Base-by-base conservation (phyloP, 2,113 vertebrate species). In the Vulpes ferrilata region DNA sequence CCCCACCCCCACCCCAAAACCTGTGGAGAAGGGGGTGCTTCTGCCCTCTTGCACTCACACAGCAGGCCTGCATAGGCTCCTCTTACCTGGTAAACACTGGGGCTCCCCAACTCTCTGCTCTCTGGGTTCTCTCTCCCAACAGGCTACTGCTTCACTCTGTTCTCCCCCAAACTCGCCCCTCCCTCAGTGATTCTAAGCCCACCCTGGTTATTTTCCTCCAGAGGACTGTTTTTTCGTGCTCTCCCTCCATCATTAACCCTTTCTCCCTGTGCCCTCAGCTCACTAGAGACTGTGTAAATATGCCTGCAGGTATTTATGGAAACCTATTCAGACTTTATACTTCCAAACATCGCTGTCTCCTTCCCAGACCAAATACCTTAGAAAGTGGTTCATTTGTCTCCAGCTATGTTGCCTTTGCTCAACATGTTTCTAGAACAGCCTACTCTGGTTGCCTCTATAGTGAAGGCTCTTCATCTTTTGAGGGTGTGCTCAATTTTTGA, bases 401-500 rank as follows among this genome's bases (percentile, higher is more conserved):
- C n/a, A 35, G 71, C 10, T 23, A n/a, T 0, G 35, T 38, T 67
- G 27, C 20, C 17, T 59, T 73, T 13, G 23, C n/a, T 62, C 59
- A 59, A 1, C n/a, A 2, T 15, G 13, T 30, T 57, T 89, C 87
- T n/a, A 53, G 35, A 86, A 62, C 7, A 0, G 19, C 74, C 84
- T 48, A 10, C 32, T 38, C 73, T 62, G 8, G 4, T 57, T n/a
- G 32, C 65, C 80, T 57, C 15, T 64, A 0, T 35, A 43, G 67
- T 5, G 9, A 80, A 10, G 4, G 53, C 11, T 19, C 62, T 25
- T 74, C 83, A 32, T 92, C 87, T 95, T 53, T 2, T 22, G 64
- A 88, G 84, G 90, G 73, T 25, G 38, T 84, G 80, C 23, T 76
- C 95, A 79, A 43, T 60, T 96, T 96, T 88, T 59, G 16, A 35